A percentile compares a stretch with the other conserved stretches of the same genome.
phyloP scores from a whole-genome alignment of 2,797 vertebrate genomes.

The Parotocinclus haroldoi region DNA sequence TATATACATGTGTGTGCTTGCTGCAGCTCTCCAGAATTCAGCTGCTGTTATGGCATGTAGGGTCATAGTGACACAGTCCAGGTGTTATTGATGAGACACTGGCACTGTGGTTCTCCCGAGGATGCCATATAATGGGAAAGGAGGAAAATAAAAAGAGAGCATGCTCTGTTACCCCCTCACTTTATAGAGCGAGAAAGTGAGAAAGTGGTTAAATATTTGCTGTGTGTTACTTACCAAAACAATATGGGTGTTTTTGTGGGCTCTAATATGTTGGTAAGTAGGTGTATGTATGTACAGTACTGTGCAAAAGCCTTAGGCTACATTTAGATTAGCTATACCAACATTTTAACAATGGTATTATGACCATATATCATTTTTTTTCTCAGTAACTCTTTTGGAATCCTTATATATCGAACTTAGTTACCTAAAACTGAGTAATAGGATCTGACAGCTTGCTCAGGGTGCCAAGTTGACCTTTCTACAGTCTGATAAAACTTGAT shows the following conservation, averaged over 20 bases:
- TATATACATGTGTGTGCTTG: constrained; percentile 5
- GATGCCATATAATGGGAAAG: constrained; percentile 20
- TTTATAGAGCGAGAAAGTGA: constrained; percentile 7
- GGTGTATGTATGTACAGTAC: background rate
- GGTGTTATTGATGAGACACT: constrained; percentile 1
- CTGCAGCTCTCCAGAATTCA: constrained; percentile 14
- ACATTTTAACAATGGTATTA: no score
- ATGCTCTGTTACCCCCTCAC: constrained; percentile 24
- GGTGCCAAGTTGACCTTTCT: no score
- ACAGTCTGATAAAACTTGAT: no score
- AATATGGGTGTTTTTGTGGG: background rate
- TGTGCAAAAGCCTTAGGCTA: no score
- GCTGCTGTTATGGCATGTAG: constrained; percentile 18
- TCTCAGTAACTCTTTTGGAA: no score
- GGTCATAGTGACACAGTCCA: constrained; percentile 15
- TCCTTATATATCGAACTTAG: no score
- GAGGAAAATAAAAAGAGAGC: constrained; percentile 31
- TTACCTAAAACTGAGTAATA: no score
- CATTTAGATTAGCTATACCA: no score
- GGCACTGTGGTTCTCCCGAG: constrained; percentile 1
- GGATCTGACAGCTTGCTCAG: no score
- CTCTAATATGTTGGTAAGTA: constrained; percentile 6
- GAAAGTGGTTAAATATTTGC: background rate
- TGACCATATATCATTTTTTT: no score
- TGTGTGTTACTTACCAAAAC: background rate